Evolutionary conservation across 1,140 invertebrate genomes (phyloP), one percentile per base, ranked within the genome.

Genomic region (Copidosoma floridanum): DNA sequence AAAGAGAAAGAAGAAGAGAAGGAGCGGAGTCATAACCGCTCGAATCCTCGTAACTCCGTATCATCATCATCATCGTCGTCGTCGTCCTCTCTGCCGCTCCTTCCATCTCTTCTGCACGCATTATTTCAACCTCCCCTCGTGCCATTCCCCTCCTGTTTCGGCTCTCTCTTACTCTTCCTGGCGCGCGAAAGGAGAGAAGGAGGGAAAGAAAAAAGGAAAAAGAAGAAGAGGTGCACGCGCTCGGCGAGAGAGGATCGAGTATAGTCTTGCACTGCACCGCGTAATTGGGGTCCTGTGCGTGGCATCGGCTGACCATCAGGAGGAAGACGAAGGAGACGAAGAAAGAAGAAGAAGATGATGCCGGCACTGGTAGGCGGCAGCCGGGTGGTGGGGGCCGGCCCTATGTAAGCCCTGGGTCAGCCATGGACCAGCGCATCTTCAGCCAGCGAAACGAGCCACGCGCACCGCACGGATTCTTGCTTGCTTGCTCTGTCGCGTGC

Each of bases 361-460:
- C 11, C 52, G 40, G 21, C 52, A 40, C 38, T 14, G 11, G 53
- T n/a, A 12, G 6, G 24, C 8, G 20, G 50, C 12, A 23, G 24
- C 20, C n/a, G n/a, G 44, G 65, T 78, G 73, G 78, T 79, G 77
- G 78, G 78, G 78, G 68, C n/a, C 54, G 64, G 77, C 76, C 78
- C 78, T 81, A 81, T 81, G 77, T 81, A 80, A 81, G 76, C 77
- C 75, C 77, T 79, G 72, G 72, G 70, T 76, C 75, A 69, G 67
- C 61, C 70, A 69, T 72, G 78, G 77, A 78, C 74, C 78, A 77
- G 76, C 66, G 70, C 77, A 80, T 80, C 76, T 63, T 63, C 77
- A 75, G 74, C 72, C 75, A 23, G 50, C 50, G 50, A 51, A 27
- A 60, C 48, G 54, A 57, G 27, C 12, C 47, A n/a, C 65, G 66